Evolutionary conservation across 30 jellyfish, hydroid and myxozoan species (phyloP).

Genomic region (Rhopilema esculentum): DNA sequence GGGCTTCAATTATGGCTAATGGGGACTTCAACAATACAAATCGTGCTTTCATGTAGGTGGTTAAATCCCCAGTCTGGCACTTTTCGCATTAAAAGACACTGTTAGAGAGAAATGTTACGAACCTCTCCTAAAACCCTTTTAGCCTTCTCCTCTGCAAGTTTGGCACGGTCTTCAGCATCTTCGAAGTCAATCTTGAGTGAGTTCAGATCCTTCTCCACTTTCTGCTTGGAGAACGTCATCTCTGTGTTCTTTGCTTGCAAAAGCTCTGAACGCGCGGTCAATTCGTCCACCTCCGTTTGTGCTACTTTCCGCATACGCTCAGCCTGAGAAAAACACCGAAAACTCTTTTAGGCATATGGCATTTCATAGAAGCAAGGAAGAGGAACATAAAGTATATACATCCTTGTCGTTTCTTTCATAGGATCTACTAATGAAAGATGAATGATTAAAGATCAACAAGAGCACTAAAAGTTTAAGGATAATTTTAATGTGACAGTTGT

Average conservation of each 20-base stretch:
- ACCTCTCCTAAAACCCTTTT: constrained; percentile 67
- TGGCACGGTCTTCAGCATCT: constrained; percentile 70
- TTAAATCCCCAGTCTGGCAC: no score
- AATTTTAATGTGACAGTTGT: no score
- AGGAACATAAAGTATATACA: no score
- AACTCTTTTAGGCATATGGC: background rate
- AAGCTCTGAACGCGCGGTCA: constrained; percentile 28
- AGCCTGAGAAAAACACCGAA: constrained; percentile 28
- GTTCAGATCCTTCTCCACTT: constrained; percentile 57
- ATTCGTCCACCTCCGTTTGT: constrained; percentile 58
- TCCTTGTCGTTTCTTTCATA: no score
- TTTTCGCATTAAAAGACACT: background rate
- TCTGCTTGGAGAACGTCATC: constrained; percentile 58
- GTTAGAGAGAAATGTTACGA: background rate
- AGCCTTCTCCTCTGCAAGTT: constrained; percentile 70
- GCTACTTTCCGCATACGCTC: constrained; percentile 71
- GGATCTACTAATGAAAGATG: no score
- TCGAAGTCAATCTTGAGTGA: constrained; percentile 56
- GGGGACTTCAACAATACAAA: no score
- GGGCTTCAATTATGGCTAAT: no score
- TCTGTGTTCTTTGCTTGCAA: constrained; percentile 55
- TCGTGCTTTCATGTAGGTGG: no score
- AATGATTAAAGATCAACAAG: no score
- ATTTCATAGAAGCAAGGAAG: background rate
- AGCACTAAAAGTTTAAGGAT: no score